These are phyloP conservation scores for Melanchra persicariae DNA, from an alignment of 2,888 invertebrate species.

Conservation along the genomic window DNA sequence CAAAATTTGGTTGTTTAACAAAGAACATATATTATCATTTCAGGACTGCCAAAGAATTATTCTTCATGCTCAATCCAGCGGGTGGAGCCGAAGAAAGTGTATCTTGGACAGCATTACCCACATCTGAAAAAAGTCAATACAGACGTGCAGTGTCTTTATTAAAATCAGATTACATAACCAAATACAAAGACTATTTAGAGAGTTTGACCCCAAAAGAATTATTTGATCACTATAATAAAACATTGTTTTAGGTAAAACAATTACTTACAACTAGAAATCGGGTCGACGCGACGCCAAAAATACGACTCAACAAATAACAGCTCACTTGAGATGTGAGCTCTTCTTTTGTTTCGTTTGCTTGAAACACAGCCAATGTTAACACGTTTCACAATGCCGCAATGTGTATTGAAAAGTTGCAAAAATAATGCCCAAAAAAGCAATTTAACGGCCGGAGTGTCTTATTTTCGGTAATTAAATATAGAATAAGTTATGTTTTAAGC, in stretches of 20 bases:
- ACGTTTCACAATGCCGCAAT: too few relatives aligned
- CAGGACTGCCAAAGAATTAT: conserved; percentile 81
- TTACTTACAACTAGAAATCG: too few relatives aligned
- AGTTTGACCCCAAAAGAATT: conserved; percentile 77
- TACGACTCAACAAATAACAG: too few relatives aligned
- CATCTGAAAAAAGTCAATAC: conserved; percentile 74
- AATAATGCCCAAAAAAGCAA: too few relatives aligned
- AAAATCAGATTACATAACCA: conserved; percentile 80
- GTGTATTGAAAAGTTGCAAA: too few relatives aligned
- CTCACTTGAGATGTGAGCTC: too few relatives aligned
- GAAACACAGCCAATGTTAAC: too few relatives aligned
- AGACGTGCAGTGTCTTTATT: conserved; percentile 73
- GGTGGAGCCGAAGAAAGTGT: conserved; percentile 55
- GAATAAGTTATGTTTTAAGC: too few relatives aligned
- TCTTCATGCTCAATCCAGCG: conserved; percentile 70
- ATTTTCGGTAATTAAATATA: too few relatives aligned
- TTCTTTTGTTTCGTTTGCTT: too few relatives aligned
- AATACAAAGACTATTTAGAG: conserved; percentile 81
- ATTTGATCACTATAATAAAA: conserved; percentile 78
- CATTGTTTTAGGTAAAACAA: conserved; percentile 13
- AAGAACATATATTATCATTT: conserved; percentile 44
- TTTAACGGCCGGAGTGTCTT: too few relatives aligned
- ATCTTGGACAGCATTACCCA: conserved; percentile 72
- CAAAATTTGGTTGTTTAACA: neutral
- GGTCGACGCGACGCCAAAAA: too few relatives aligned